These are phyloP conservation scores for Spea multiplicata DNA, from an alignment of 2,113 vertebrate genomes.

Conservation along the genomic window DNA sequence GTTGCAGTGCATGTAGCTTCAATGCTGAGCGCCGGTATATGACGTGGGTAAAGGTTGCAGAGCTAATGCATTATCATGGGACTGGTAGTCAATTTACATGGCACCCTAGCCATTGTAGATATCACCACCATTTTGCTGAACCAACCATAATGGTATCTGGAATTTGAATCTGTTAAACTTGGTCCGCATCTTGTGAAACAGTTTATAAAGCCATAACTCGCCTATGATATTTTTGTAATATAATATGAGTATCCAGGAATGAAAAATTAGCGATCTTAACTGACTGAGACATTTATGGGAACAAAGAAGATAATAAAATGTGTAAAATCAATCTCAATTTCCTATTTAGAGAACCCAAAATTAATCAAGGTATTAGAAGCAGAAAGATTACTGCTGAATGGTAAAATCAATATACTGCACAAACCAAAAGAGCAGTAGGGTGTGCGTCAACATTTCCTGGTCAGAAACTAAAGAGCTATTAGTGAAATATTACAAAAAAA, in stretches of 20 bases:
- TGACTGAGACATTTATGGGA: slow-evolving; percentile 20
- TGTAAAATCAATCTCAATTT: slow-evolving; percentile 41
- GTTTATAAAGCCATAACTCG: neutral
- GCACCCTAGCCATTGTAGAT: neutral
- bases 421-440: slow-evolving; percentile 7
- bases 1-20: too few relatives aligned
- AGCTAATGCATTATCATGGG: neutral
- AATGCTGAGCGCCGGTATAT: too few relatives aligned
- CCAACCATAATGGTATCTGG: neutral
- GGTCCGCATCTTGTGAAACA: neutral
- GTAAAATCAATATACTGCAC: slow-evolving; percentile 30
- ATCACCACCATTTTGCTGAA: neutral
- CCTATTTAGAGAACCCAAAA: slow-evolving; percentile 32
- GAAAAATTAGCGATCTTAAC: neutral
- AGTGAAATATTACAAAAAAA: neutral
- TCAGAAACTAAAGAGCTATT: slow-evolving; percentile 6
- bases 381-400: slow-evolving; percentile 24
- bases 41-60: neutral
- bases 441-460: neutral
- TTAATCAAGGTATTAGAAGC: slow-evolving; percentile 39
- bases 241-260: neutral
- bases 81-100: slow-evolving; percentile 1
- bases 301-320: slow-evolving; percentile 27
- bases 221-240: too few relatives aligned
- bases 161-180: neutral